Conservation (phyloP, 2,888 invertebrate species). For the Homarus gammarus region DNA sequence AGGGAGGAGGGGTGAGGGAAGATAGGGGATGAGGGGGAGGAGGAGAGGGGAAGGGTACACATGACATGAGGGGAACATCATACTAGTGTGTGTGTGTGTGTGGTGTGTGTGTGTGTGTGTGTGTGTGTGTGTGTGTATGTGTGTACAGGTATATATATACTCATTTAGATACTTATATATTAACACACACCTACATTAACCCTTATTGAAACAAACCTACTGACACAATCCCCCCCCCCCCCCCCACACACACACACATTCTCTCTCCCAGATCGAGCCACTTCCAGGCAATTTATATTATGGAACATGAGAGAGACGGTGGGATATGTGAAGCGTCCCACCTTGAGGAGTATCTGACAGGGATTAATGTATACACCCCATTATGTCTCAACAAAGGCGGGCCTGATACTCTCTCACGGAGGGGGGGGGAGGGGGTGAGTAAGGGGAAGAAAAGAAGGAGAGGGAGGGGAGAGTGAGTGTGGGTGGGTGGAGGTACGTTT, state of each 20-base stretch:
- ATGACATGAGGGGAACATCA: too few relatives aligned
- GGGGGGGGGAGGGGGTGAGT: background rate
- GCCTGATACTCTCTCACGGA: slow-evolving; percentile 57
- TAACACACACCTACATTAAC: background rate
- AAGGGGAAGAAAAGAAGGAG: background rate
- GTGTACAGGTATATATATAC: background rate
- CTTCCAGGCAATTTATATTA: slow-evolving; percentile 22
- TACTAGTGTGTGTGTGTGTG: slow-evolving; percentile 1
- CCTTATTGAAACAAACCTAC: too few relatives aligned
- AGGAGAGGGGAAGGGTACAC: too few relatives aligned
- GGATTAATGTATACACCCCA: slow-evolving; percentile 58
- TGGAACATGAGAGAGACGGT: slow-evolving; percentile 27
- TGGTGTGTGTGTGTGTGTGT: slow-evolving; percentile 5
- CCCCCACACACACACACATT: background rate
- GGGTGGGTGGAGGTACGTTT: background rate
- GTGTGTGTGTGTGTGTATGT: background rate
- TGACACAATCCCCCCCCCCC: too few relatives aligned
- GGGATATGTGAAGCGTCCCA: slow-evolving; percentile 42
- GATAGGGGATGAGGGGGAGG: too few relatives aligned
- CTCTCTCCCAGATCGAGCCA: background rate
- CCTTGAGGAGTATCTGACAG: slow-evolving; percentile 46
- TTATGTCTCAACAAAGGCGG: slow-evolving; percentile 48
- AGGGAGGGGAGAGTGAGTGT: background rate
- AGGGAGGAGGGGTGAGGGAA: too few relatives aligned
- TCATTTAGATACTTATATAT: background rate